Conservation (phyloP, 2,888 invertebrate genomes). For the Spatulosminthurus flaviceps region DNA sequence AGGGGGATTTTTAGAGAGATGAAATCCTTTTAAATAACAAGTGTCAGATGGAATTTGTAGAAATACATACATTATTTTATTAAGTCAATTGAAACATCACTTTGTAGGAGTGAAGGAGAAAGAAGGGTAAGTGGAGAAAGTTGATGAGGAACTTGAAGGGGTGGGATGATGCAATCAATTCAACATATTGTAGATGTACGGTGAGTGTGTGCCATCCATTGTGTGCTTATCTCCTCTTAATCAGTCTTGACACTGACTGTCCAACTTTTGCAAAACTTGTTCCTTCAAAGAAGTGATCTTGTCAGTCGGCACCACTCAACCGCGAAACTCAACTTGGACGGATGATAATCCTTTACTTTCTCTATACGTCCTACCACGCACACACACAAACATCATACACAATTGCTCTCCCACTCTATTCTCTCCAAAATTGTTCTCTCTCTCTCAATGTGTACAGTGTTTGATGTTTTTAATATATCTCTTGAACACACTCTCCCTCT, state of each 20-base stretch:
- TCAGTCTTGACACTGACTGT: constrained; percentile 50
- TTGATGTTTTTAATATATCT: background rate
- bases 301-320: constrained; percentile 44
- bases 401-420: constrained; percentile 1
- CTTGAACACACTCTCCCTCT: background rate
- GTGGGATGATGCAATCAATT: constrained; percentile 43
- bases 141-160: constrained; percentile 42
- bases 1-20: too few species aligned
- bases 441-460: background rate
- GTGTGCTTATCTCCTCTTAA: constrained; percentile 51
- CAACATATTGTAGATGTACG: constrained; percentile 32
- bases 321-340: constrained; percentile 34
- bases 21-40: too few species aligned
- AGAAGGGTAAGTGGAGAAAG: background rate
- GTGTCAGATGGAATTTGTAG: too few species aligned
- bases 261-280: constrained; percentile 49
- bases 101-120: background rate
- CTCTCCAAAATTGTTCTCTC: background rate
- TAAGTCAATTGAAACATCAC: too few species aligned
- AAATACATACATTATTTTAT: too few species aligned
- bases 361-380: background rate
- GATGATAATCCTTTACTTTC: constrained; percentile 26
- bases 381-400: constrained; percentile 1
- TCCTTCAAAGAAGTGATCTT: constrained; percentile 44
- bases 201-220: constrained; percentile 36